phyloP scores from a whole-genome alignment of 2,113 vertebrate genomes.

The Percina caprodes region DNA sequence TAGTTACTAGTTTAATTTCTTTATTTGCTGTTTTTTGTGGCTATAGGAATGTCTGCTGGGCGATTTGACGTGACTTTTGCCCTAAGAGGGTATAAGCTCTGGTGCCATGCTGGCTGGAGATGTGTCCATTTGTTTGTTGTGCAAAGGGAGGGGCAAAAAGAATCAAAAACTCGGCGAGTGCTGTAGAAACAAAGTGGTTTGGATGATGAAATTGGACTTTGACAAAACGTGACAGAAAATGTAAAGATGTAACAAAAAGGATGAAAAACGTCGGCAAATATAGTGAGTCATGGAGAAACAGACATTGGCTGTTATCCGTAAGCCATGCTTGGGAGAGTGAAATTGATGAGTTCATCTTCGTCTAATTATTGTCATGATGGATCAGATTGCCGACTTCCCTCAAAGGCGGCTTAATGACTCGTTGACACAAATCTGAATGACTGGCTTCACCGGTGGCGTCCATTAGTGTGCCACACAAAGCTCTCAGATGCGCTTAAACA shows the following conservation, averaged over 20 bases:
- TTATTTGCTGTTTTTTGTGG: neutral
- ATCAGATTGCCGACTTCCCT: slow-evolving; percentile 84
- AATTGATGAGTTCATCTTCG: slow-evolving; percentile 84
- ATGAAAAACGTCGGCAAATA: slow-evolving; percentile 29
- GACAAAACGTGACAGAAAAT: slow-evolving; percentile 11
- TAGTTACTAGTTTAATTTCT: neutral
- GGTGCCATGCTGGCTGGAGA: slow-evolving; percentile 53
- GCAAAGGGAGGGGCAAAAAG: neutral
- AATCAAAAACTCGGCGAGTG: neutral
- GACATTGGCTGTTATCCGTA: slow-evolving; percentile 50
- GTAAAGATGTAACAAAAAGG: slow-evolving; percentile 37
- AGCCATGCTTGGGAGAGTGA: slow-evolving; percentile 64
- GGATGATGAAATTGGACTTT: slow-evolving; percentile 32
- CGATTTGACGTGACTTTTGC: slow-evolving; percentile 29
- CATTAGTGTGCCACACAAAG: slow-evolving; percentile 78
- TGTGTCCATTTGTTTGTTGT: slow-evolving; percentile 51
- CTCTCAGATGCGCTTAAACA: slow-evolving; percentile 81
- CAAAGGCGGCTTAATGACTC: slow-evolving; percentile 86
- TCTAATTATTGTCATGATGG: slow-evolving; percentile 85
- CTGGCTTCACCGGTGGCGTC: slow-evolving; percentile 76
- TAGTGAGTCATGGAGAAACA: slow-evolving; percentile 31
- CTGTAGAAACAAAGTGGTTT: slow-evolving; percentile 17
- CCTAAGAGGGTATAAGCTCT: slow-evolving; percentile 42
- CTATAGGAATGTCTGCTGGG: neutral
- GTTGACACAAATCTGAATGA: slow-evolving; percentile 81